Base-by-base conservation (phyloP, 2,113 vertebrate genomes). In the Micromys minutus region DNA sequence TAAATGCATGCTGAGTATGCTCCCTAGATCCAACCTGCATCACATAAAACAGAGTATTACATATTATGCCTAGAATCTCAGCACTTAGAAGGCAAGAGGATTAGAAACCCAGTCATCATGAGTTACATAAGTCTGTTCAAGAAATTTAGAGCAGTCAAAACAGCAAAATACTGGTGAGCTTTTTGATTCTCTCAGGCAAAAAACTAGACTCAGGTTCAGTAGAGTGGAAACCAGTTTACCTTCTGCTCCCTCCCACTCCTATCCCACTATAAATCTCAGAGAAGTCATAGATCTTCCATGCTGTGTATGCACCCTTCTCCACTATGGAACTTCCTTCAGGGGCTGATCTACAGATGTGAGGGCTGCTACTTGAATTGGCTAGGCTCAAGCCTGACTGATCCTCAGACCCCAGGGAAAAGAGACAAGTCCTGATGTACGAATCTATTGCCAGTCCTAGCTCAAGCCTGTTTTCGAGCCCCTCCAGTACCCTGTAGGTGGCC, bases 151-250 rank as follows among this genome's bases (percentile, higher is more conserved):
- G 34, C 12, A 57, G 39, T 13, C 57, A 84, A 63, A 45, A 63
- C 16, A 63, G 42, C 47, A 83, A 83, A 81, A 83, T 61, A 9
- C 21, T 39, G 22, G 26, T 63, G 57, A 84, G 31, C n/a, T 61
- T 42, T 42, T 36, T 61, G 24, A 31, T 47, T 61, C 12, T 74
- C 29, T 90, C 74, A 92, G 92, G 90, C 26, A 75, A 69, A 94
- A n/a, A 94, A 89, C 65, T 89, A 47, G 80, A 84, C 3, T 90
- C 69, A 65, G 69, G 47, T 75, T 92, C 90, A 93, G 31, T 12
- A 47, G 12, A 94, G 47, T 47, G 42, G 36, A 91, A 63, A 72
- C 57, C 10, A 57, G 59, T 74, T 83, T 24, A 81, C 61, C 24
- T 74, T 90, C 88, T 88, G 69, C 9, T 88, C 31, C 45, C 9